phyloP scores from a whole-genome alignment of 1,140 invertebrate genomes.

The Galleria mellonella region DNA sequence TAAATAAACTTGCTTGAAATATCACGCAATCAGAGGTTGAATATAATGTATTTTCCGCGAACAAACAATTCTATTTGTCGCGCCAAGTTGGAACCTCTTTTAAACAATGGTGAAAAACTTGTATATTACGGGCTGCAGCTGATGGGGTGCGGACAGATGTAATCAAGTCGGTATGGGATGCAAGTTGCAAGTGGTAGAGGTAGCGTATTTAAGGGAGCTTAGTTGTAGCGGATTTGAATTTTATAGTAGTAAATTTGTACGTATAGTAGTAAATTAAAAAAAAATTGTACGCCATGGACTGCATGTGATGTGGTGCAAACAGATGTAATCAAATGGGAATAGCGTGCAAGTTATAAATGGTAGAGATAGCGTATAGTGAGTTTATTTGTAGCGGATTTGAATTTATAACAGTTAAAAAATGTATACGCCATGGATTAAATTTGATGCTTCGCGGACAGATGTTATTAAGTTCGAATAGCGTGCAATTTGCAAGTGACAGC shows the following conservation, averaged over 20 bases:
- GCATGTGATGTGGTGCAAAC: slow-evolving; percentile 23
- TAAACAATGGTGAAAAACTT: slow-evolving; percentile 40
- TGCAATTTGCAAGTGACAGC: no score
- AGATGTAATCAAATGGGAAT: slow-evolving; percentile 27
- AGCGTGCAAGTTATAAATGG: no score
- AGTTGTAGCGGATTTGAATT: no score
- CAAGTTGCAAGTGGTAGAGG: no score
- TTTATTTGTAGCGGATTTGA: no score
- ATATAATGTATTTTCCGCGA: no score
- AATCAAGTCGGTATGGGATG: no score
- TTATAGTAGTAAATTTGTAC: slow-evolving; percentile 28
- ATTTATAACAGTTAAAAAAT: slow-evolving; percentile 37
- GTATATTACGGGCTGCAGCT: slow-evolving; percentile 33
- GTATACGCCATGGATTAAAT: slow-evolving; percentile 34
- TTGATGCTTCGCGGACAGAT: slow-evolving; percentile 21
- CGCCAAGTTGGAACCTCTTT: slow-evolving; percentile 37
- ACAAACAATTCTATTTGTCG: slow-evolving; percentile 34
- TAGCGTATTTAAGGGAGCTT: no score
- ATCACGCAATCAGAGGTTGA: no score
- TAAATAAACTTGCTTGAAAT: no score
- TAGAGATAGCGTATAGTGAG: no score
- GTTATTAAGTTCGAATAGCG: no score
- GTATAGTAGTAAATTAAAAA: slow-evolving; percentile 35
- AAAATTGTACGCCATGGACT: slow-evolving; percentile 39
- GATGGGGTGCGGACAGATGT: slow-evolving; percentile 21